Evolutionary conservation across 2,888 invertebrate species (phyloP).

Genomic region (Agrilus mali): DNA sequence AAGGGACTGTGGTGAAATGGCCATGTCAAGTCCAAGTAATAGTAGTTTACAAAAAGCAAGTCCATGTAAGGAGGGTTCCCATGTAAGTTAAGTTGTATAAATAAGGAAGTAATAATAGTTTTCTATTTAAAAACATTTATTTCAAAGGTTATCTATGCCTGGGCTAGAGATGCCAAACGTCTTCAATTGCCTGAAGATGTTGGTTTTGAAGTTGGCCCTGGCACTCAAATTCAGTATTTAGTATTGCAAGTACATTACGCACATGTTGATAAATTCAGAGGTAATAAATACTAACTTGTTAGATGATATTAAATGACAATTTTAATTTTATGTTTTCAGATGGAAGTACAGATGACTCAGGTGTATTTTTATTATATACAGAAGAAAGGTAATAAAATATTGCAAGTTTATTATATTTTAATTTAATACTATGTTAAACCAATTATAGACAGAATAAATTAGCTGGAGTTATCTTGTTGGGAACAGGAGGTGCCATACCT

Average conservation of each 20-base stretch:
- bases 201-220: slow-evolving; percentile 82
- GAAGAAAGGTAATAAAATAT: slow-evolving; percentile 46
- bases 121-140: not conserved
- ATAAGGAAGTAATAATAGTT: not conserved
- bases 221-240: slow-evolving; percentile 72
- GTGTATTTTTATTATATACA: slow-evolving; percentile 69
- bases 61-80: slow-evolving; percentile 64
- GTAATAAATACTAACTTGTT: slow-evolving; percentile 1
- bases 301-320: not conserved
- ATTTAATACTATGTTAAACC: slow-evolving; percentile 1
- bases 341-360: slow-evolving; percentile 71
- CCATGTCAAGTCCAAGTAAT: slow-evolving; percentile 33
- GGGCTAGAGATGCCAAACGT: slow-evolving; percentile 85
- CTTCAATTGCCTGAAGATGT: slow-evolving; percentile 72
- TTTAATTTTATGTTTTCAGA: slow-evolving; percentile 37
- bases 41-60: slow-evolving; percentile 43
- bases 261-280: slow-evolving; percentile 14
- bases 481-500: slow-evolving; percentile 72
- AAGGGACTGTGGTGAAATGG: slow-evolving; percentile 94
- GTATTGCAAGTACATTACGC: slow-evolving; percentile 70
- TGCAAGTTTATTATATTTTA: slow-evolving; percentile 4
- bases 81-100: slow-evolving; percentile 38
- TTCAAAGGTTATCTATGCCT: slow-evolving; percentile 75
- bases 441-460: slow-evolving; percentile 61
- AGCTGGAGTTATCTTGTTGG: slow-evolving; percentile 85